Conservation (phyloP, 2,888 invertebrate species). For the Hemicrepidius hirtus region DNA sequence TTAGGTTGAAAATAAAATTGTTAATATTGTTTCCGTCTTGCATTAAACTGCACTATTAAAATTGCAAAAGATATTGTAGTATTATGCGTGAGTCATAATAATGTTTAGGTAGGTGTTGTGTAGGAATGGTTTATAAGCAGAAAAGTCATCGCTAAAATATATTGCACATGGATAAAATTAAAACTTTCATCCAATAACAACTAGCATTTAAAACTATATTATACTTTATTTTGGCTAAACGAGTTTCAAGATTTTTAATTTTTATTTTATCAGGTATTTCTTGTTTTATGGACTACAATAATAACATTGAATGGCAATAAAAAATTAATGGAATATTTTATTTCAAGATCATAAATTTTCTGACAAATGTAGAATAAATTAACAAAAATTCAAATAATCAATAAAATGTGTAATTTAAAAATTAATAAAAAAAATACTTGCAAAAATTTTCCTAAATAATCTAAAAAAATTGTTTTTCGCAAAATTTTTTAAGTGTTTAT, state of each 20-base stretch:
- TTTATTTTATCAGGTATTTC: no score
- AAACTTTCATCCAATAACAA: not conserved
- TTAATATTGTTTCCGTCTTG: not conserved
- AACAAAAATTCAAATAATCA: no score
- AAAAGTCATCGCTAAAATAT: slow-evolving; percentile 3
- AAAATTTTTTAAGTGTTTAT: not conserved
- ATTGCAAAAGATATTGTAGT: not conserved
- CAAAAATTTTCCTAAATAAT: no score
- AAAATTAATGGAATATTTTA: no score
- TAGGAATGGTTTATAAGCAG: slow-evolving; percentile 30
- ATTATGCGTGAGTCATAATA: slow-evolving; percentile 47
- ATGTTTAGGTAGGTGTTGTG: slow-evolving; percentile 44
- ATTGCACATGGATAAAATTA: not conserved
- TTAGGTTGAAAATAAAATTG: not conserved
- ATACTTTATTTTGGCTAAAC: slow-evolving; percentile 3
- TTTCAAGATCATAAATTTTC: no score
- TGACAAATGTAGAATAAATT: no score
- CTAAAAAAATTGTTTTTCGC: no score
- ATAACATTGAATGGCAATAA: no score
- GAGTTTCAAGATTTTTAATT: not conserved
- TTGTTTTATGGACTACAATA: no score
- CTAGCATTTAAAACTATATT: no score
- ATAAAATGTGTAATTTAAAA: no score
- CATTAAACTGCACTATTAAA: not conserved
- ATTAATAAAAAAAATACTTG: no score